phyloP scores from a whole-genome alignment of 2,797 vertebrate genomes.

The Adelosebastes latens region DNA sequence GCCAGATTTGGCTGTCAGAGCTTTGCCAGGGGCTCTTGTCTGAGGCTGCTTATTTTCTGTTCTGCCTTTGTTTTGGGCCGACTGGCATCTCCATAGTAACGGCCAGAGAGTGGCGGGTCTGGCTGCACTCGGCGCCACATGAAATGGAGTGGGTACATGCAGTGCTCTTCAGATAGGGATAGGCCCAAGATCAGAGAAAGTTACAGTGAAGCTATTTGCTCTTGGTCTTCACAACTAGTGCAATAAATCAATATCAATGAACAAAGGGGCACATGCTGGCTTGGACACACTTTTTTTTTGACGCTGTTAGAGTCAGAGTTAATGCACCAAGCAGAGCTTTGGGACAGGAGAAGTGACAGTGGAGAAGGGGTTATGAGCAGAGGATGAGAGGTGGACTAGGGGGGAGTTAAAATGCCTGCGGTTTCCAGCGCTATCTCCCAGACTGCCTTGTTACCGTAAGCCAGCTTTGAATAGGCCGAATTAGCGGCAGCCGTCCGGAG shows the following conservation, averaged over 20 bases:
- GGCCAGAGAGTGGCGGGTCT: constrained; percentile 54
- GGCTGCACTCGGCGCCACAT: constrained; percentile 33
- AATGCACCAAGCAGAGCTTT: not conserved
- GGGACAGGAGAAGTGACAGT: not conserved
- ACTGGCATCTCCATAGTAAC: constrained; percentile 79
- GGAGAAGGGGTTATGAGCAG: not conserved
- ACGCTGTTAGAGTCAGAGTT: not conserved
- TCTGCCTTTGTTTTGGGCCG: constrained; percentile 69
- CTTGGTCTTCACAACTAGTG: not conserved
- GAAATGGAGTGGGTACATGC: constrained; percentile 41
- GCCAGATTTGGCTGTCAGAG: constrained; percentile 51
- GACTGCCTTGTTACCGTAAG: constrained; percentile 75
- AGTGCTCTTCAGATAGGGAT: constrained; percentile 20
- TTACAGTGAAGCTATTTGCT: constrained; percentile 3
- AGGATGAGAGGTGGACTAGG: not conserved
- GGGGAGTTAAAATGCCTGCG: constrained; percentile 51
- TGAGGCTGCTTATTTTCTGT: constrained; percentile 64
- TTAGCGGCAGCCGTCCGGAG: constrained; percentile 68
- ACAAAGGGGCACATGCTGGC: not conserved
- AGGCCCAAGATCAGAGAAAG: constrained; percentile 27
- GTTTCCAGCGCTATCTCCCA: constrained; percentile 58
- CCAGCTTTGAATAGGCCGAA: constrained; percentile 77
- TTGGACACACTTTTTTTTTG: not conserved
- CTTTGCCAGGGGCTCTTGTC: constrained; percentile 61
- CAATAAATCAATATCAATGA: not conserved